Evolutionary conservation across 2,888 invertebrate species (phyloP).

Genomic region (Drosophila anceps): DNA sequence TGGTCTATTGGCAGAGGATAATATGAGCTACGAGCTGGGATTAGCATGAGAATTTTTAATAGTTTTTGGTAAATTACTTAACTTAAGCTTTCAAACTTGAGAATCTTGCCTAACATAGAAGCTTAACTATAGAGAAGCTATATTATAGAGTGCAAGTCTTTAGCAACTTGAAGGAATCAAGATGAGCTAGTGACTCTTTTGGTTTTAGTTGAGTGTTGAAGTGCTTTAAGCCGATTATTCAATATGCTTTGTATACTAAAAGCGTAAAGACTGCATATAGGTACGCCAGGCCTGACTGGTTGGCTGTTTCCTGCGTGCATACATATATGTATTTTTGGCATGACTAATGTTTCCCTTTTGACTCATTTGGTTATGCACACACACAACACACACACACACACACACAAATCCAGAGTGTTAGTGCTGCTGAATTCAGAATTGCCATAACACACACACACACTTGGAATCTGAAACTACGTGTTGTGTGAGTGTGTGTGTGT

Average conservation of each 20-base stretch:
- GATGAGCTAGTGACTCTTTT: neutral
- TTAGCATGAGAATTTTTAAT: neutral
- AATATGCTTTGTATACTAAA: neutral
- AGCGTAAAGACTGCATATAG: slow-evolving; percentile 6
- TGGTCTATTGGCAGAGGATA: neutral
- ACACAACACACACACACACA: neutral
- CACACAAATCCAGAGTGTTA: neutral
- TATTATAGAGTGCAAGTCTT: neutral
- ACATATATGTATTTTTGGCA: slow-evolving; percentile 44
- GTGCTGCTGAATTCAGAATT: slow-evolving; percentile 53
- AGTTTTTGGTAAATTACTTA: neutral
- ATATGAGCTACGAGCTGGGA: neutral
- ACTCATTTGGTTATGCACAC: slow-evolving; percentile 71
- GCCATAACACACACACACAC: slow-evolving; percentile 26
- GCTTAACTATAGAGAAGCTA: too few relatives aligned
- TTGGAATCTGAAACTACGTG: slow-evolving; percentile 36
- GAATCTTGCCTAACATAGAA: neutral
- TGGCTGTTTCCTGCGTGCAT: slow-evolving; percentile 23
- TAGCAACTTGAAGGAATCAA: neutral
- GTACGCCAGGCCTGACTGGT: slow-evolving; percentile 1
- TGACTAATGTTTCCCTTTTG: slow-evolving; percentile 82
- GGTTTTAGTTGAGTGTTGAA: slow-evolving; percentile 20
- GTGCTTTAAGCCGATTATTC: slow-evolving; percentile 49
- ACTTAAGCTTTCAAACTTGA: neutral
- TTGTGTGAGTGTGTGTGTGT: slow-evolving; percentile 24